A percentile compares a stretch with the other conserved stretches of the same genome.
Evolutionary conservation across 2,888 invertebrate species (phyloP).

Genomic region (Baronia brevicornis): DNA sequence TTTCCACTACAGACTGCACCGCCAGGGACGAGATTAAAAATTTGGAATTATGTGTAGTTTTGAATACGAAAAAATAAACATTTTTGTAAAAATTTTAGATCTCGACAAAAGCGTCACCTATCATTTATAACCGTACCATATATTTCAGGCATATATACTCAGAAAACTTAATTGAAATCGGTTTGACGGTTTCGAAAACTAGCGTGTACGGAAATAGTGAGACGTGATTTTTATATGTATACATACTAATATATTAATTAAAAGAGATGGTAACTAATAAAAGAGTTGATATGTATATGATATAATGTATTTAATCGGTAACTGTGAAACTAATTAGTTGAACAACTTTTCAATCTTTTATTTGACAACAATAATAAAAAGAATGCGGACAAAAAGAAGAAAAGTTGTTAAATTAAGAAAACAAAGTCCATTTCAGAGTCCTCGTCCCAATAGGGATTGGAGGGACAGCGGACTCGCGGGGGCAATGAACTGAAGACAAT

Average conservation of each 20-base stretch:
- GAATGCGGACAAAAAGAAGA: conserved; percentile 19
- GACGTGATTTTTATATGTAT: conserved; percentile 12
- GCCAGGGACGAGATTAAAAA: no score
- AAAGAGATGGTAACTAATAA: no score
- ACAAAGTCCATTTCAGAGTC: conserved; percentile 27
- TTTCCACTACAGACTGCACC: no score
- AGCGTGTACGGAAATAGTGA: no score
- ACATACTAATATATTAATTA: conserved; percentile 8
- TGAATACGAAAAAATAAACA: no score
- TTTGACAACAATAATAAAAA: conserved; percentile 12
- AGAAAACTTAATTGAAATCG: no score
- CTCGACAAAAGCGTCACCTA: no score
- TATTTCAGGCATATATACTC: no score
- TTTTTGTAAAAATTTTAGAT: no score
- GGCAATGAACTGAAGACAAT: conserved; percentile 41
- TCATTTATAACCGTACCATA: no score
- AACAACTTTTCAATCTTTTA: conserved; percentile 11
- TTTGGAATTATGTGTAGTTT: no score
- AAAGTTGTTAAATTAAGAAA: conserved; percentile 26
- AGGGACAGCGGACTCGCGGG: conserved; percentile 37
- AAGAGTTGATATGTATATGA: conserved; percentile 22
- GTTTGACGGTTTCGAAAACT: no score
- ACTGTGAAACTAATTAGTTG: conserved; percentile 11
- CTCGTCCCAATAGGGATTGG: conserved; percentile 24
- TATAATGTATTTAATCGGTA: conserved; percentile 16